A percentile compares a stretch with the other conserved stretches of the same genome.
These are phyloP conservation scores for Zeuzera pyrina DNA, from an alignment of 2,888 invertebrate species.

Conservation along the genomic window DNA sequence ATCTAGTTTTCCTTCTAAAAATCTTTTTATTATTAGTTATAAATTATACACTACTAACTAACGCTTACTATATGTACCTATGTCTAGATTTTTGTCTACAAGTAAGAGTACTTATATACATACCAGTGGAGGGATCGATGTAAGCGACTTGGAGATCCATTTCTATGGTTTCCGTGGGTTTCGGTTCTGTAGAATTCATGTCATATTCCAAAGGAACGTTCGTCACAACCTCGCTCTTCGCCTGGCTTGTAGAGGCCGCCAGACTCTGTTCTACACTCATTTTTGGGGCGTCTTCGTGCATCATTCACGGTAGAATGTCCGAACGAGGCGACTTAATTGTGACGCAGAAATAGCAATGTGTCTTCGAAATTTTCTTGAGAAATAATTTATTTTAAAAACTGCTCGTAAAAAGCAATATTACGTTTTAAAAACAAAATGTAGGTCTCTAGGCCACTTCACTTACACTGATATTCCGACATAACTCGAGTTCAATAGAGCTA, in stretches of 20 bases:
- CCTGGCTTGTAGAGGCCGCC: slow-evolving; percentile 75
- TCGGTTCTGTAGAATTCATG: slow-evolving; percentile 56
- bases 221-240: slow-evolving; percentile 55
- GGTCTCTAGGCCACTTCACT: slow-evolving; percentile 92
- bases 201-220: slow-evolving; percentile 60
- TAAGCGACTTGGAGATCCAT: slow-evolving; percentile 76
- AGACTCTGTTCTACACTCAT: slow-evolving; percentile 79
- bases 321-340: slow-evolving; percentile 47
- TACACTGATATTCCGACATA: slow-evolving; percentile 84
- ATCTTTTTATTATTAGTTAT: too few species aligned
- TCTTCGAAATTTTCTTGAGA: slow-evolving; percentile 58
- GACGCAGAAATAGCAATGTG: slow-evolving; percentile 35
- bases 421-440: slow-evolving; percentile 76
- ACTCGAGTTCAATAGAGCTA: slow-evolving; percentile 80
- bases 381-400: slow-evolving; percentile 75
- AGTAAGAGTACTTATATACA: too few species aligned
- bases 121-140: slow-evolving; percentile 75
- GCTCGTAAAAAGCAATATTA: slow-evolving; percentile 43
- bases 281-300: slow-evolving; percentile 80
- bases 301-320: slow-evolving; percentile 65
- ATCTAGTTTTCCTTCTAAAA: too few species aligned
- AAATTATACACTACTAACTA: too few species aligned
- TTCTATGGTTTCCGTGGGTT: slow-evolving; percentile 64
- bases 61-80: too few species aligned
- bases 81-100: too few species aligned